Base-by-base conservation (phyloP, 2,113 vertebrate species). In the Mormyrus lacerda region DNA sequence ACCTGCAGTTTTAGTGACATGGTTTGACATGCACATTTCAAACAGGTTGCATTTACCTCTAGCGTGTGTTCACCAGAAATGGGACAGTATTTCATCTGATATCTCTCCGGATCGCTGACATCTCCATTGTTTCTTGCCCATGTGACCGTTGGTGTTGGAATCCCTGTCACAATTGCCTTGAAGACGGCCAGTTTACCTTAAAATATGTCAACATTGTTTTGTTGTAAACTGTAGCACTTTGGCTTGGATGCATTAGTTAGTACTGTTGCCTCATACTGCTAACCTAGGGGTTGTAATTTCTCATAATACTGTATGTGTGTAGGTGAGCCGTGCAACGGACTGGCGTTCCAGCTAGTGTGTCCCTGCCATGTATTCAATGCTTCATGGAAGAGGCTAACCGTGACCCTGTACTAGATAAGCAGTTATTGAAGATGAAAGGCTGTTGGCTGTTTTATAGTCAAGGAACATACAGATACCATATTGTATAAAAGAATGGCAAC, bases 131-230 rank as follows among this genome's bases (percentile, higher is more conserved):
- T 44, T 89, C 95, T 93, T 1, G 91, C 94, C 97, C 97, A 98
- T 39, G 91, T 92, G 53, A 98, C 96, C 0, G 96, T 90, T 3
- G 97, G 97, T 65, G 87, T 90, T 10, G 97, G 97, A 5, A 97
- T 93, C 10, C 97, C 97, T 5, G 82, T 95, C 76, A 97, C 95
- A 89, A 95, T 88, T 4, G 94, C 96, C 91, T 94, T 96, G 90
- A 98, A 97, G 92, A 95, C 47, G 10, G 95, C 97, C 48, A 90
- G 91, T 94, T 96, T 96, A 82, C 97, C 97, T 98, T 31, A 85
- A 17, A 9, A 89, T 90, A 69, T 69, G 61, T 42, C 39, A 86
- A n/a, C 21, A 51, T 55, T n/a, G 15, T 35, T 27, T 83, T 21
- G 24, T 1, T n/a, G 19, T 45, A 88, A n/a, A 9, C n/a, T 3